A percentile compares a stretch with the other conserved stretches of the same genome.
phyloP scores from a whole-genome alignment of 2,113 vertebrate species.

The Vulpes vulpes region DNA sequence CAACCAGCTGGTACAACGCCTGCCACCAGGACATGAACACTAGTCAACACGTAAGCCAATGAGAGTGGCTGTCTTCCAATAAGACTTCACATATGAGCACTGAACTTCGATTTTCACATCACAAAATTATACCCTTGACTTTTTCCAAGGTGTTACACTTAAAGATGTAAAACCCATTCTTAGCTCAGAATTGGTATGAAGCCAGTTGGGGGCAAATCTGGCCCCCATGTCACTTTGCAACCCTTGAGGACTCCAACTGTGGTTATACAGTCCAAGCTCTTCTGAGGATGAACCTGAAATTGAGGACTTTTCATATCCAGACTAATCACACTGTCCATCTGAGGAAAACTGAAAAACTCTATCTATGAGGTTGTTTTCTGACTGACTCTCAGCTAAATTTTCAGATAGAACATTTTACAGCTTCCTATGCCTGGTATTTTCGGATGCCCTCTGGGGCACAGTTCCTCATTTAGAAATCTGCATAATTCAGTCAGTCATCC shows the following conservation, averaged over 20 bases:
- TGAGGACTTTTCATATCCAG: neutral
- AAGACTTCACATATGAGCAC: neutral
- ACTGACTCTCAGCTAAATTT: neutral
- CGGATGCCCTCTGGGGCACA: neutral
- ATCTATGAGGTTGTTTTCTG: neutral
- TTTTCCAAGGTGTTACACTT: neutral
- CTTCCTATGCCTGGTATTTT: slow-evolving; percentile 1
- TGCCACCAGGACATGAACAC: neutral
- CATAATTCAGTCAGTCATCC: neutral
- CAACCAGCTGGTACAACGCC: neutral
- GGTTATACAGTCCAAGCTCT: neutral
- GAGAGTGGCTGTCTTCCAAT: neutral
- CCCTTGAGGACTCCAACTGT: neutral
- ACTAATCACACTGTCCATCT: neutral
- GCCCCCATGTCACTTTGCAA: neutral
- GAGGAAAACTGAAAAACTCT: neutral
- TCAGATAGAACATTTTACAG: neutral
- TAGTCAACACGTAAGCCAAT: neutral
- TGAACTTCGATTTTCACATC: neutral
- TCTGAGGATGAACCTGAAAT: neutral
- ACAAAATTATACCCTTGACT: neutral
- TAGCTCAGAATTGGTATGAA: neutral
- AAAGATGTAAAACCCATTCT: neutral
- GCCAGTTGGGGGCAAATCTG: neutral
- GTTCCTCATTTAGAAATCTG: slow-evolving; percentile 54